Evolutionary conservation across 1,140 invertebrate species (phyloP), one percentile per base, ranked within the genome.

Genomic region (Drosophila sturtevanti): DNA sequence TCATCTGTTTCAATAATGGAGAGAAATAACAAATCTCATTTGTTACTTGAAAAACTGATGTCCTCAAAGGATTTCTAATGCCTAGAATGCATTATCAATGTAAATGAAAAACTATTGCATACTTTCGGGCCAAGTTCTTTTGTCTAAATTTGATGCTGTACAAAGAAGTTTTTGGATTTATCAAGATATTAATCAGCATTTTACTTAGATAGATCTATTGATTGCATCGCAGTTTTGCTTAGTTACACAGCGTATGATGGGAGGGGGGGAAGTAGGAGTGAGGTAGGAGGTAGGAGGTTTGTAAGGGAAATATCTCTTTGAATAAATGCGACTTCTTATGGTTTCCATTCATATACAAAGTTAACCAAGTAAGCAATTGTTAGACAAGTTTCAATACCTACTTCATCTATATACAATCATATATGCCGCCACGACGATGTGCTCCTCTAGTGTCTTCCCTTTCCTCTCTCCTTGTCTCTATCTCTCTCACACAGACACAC

Each of bases 301-400:
- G 4, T 6, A 31, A 31, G 5, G 6, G 27, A 31, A 31, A 6
- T 31, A 6, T 6, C 27, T 31, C 5, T 31, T 4, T 44, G 51
- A 5, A 24, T 55, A 31, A 55, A 14, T 56, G 31, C 35, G 27
- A 56, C 54, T 56, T 56, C 54, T 56, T 56, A 56, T 56, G 54
- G 54, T 34, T 56, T 56, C 14, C 54, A 56, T 56, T 35, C 54
- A 56, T 56, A 34, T 14, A n/a, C n/a, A n/a, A n/a, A 56, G 54
- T 56, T 56, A 27, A 27, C 22, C 34, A 56, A 34, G 27, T 1
- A 18, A 56, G 14, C 24, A 14, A 56, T 56, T 56, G 54, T 56
- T 35, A 35, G 56, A 59, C 7, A 37, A 38, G 18, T 59, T 59
- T 35, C 16, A 59, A 38, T 59, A 35, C 14, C 31, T 37, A 34